Conservation (phyloP, 2,888 invertebrate species). For the Zonitis immaculata region DNA sequence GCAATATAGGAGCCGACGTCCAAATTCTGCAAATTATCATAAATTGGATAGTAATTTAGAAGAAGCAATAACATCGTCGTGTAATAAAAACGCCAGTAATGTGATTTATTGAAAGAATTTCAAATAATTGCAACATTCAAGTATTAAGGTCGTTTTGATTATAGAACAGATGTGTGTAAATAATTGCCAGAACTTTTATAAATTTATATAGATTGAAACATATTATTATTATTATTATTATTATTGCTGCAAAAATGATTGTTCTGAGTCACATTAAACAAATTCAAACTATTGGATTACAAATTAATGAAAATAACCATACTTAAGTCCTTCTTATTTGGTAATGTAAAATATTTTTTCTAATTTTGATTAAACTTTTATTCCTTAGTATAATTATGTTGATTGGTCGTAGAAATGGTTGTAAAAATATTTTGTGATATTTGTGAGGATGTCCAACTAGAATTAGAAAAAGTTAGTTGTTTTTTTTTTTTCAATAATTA, state of each 20-base stretch:
- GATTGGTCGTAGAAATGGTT: constrained; percentile 20
- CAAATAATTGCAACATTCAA: too few relatives aligned
- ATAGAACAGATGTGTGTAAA: constrained; percentile 15
- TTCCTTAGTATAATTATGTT: constrained; percentile 26
- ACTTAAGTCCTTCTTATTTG: too few relatives aligned
- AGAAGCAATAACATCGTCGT: constrained; percentile 61
- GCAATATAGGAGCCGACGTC: constrained; percentile 51
- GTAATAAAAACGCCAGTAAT: constrained; percentile 53
- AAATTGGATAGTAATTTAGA: constrained; percentile 64
- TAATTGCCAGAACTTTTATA: constrained; percentile 15
- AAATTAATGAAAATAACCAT: too few relatives aligned
- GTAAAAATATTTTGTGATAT: background rate
- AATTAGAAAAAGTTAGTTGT: too few relatives aligned
- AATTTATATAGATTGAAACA: constrained; percentile 9
- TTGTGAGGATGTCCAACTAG: background rate
- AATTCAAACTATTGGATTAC: too few relatives aligned
- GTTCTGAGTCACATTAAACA: too few relatives aligned
- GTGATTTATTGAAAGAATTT: constrained; percentile 54
- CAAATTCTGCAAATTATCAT: constrained; percentile 60
- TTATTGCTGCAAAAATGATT: too few relatives aligned
- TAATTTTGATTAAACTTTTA: constrained; percentile 8
- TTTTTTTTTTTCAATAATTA: too few relatives aligned
- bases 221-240: too few relatives aligned
- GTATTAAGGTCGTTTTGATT: constrained; percentile 5
- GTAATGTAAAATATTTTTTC: constrained; percentile 16